These are phyloP conservation scores for Dendrocincla tyrannina DNA, from an alignment of 2,797 vertebrate species.

Conservation along the genomic window DNA sequence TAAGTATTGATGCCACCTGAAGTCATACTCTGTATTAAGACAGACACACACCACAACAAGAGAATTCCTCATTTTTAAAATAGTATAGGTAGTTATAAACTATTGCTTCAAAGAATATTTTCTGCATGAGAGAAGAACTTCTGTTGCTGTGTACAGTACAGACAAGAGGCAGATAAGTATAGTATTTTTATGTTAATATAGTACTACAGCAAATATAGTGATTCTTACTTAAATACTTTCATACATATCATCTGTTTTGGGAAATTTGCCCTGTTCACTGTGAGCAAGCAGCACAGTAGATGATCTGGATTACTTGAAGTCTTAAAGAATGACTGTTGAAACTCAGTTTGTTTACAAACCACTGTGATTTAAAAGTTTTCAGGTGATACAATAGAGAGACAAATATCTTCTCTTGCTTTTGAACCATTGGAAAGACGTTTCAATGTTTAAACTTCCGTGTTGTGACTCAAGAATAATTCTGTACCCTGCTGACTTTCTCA, in stretches of 20 bases:
- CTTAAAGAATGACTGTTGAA: neutral
- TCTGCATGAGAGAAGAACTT: neutral
- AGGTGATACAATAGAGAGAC: neutral
- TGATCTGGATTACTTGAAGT: neutral
- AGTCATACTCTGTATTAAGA: neutral
- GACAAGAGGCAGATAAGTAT: neutral
- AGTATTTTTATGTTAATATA: neutral
- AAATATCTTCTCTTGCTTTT: neutral
- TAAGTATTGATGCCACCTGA: neutral
- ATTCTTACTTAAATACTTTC: neutral
- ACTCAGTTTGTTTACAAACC: neutral
- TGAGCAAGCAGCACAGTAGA: neutral
- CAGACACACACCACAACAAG: neutral
- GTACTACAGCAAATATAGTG: neutral
- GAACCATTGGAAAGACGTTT: neutral
- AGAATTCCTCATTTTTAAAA: neutral
- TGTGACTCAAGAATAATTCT: neutral
- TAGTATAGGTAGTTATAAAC: neutral
- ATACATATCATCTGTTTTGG: neutral
- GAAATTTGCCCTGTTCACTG: neutral
- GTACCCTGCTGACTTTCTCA: fast-evolving
- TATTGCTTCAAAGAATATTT: neutral
- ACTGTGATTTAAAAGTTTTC: neutral
- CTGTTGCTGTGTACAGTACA: neutral
- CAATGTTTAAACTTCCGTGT: neutral